phyloP scores from a whole-genome alignment of 2,113 vertebrate species.

The Eptatretus burgeri region DNA sequence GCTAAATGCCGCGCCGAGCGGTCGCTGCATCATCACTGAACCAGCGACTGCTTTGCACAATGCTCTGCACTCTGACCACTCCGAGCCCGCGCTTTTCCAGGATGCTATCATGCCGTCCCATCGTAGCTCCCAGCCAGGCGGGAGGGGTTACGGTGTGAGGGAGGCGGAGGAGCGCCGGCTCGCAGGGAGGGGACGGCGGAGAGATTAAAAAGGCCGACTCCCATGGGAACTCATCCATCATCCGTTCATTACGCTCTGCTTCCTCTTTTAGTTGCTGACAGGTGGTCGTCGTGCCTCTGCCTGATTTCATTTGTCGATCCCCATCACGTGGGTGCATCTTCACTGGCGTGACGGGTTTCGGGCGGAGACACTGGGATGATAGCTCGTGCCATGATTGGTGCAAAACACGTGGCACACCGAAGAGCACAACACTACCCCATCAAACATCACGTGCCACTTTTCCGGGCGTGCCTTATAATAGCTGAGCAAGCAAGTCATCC shows the following conservation, averaged over 20 bases:
- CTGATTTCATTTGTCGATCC: too few relatives aligned
- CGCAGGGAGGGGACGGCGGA: slow-evolving; percentile 2
- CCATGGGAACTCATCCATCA: slow-evolving; percentile 6
- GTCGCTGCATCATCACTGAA: slow-evolving; percentile 4
- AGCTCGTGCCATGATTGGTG: too few relatives aligned
- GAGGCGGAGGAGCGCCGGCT: neutral
- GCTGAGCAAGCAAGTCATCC: too few relatives aligned
- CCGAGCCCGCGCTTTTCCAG: slow-evolving; percentile 4
- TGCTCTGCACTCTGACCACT: neutral
- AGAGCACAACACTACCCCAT: too few relatives aligned
- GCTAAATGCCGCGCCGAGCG: slow-evolving; percentile 4
- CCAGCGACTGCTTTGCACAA: neutral
- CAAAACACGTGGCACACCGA: too few relatives aligned
- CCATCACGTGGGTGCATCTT: too few relatives aligned
- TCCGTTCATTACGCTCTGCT: slow-evolving; percentile 6
- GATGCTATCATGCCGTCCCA: slow-evolving; percentile 2
- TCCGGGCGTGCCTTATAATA: too few relatives aligned
- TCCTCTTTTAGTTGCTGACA: slow-evolving; percentile 2
- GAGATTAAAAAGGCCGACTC: slow-evolving; percentile 6
- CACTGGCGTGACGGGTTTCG: too few relatives aligned
- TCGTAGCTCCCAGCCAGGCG: slow-evolving; percentile 4
- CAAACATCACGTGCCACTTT: too few relatives aligned
- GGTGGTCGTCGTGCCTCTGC: neutral
- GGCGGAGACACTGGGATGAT: too few relatives aligned
- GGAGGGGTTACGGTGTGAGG: neutral